These are phyloP conservation scores for Metopia argyrocephala DNA, from an alignment of 2,888 invertebrate genomes.

Conservation along the genomic window DNA sequence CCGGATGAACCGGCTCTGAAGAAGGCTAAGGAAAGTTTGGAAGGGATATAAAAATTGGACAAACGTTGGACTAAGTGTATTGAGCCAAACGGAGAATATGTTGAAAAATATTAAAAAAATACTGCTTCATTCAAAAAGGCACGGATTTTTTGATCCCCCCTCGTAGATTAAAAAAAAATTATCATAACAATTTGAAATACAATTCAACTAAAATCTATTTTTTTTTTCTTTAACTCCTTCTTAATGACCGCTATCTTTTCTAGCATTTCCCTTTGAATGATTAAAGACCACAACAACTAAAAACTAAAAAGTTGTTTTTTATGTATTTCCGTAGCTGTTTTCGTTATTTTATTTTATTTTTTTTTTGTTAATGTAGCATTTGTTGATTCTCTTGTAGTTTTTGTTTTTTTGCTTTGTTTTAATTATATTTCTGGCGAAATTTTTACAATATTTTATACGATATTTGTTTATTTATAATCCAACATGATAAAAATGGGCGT, in stretches of 20 bases:
- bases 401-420: conserved; percentile 38
- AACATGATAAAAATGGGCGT: conserved; percentile 55
- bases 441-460: conserved; percentile 14
- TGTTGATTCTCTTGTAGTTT: neutral
- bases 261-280: conserved; percentile 44
- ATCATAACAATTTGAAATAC: too few species aligned
- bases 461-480: conserved; percentile 31
- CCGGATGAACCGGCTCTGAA: too few species aligned
- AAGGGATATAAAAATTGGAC: too few species aligned
- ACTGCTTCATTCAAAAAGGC: too few species aligned
- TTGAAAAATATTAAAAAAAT: too few species aligned
- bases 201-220: too few species aligned
- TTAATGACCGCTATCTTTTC: neutral
- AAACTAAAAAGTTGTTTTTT: conserved; percentile 38
- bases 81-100: too few species aligned
- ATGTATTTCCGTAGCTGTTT: conserved; percentile 52
- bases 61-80: too few species aligned
- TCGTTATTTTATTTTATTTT: conserved; percentile 20
- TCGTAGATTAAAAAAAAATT: too few species aligned
- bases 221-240: too few species aligned
- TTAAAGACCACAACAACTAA: conserved; percentile 26
- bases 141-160: too few species aligned
- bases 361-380: conserved; percentile 31
- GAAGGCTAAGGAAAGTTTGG: too few species aligned
- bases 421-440: conserved; percentile 48